phyloP scores from a whole-genome alignment of 1,140 invertebrate genomes.

The Monomorium pharaonis region DNA sequence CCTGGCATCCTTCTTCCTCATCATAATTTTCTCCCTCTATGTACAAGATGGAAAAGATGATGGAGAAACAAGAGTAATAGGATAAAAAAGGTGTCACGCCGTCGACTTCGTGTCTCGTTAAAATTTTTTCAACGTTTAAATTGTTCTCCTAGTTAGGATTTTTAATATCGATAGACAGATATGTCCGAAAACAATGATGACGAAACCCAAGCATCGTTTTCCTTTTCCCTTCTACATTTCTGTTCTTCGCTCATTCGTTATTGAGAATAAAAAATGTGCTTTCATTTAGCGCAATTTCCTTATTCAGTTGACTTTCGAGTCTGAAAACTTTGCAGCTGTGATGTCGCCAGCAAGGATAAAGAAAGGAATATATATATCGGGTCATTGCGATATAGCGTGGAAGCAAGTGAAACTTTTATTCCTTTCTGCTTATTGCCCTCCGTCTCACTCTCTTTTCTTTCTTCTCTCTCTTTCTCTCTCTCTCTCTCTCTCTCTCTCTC shows the following conservation, averaged over 20 bases:
- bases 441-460: too few relatives aligned
- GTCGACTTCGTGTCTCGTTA: constrained; percentile 55
- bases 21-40: background rate
- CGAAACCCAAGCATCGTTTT: background rate
- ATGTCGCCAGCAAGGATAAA: constrained; percentile 26
- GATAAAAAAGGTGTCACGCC: constrained; percentile 56
- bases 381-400: constrained; percentile 3
- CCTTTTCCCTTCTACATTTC: background rate
- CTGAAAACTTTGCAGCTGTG: background rate
- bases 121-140: constrained; percentile 63
- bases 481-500: background rate
- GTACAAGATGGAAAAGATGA: background rate
- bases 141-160: constrained; percentile 18
- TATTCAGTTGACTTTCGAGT: constrained; percentile 20
- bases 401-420: background rate
- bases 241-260: background rate
- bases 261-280: constrained; percentile 22
- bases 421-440: background rate
- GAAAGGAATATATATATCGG: constrained; percentile 26
- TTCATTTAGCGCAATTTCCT: constrained; percentile 25
- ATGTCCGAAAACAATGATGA: background rate
- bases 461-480: too few relatives aligned
- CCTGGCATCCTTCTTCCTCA: background rate
- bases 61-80: constrained; percentile 35
- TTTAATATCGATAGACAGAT: background rate